phyloP scores from a whole-genome alignment of 2,888 invertebrate species.

The Brenthis daphne region DNA sequence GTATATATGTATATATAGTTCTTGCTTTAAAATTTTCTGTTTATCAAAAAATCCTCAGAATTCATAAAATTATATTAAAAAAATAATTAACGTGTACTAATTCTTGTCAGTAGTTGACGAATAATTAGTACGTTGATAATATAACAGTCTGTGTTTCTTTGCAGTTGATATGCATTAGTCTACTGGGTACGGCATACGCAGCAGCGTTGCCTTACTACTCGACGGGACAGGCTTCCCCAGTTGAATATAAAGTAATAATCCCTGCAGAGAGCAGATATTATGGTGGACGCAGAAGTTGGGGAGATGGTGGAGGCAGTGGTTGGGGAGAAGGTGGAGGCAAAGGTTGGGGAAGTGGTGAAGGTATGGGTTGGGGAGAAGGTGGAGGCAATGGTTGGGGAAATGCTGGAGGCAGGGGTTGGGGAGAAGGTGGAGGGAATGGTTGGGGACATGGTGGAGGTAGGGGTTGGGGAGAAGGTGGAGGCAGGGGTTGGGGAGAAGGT shows the following conservation, averaged over 20 bases:
- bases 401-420: slow-evolving; percentile 25
- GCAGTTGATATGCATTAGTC: slow-evolving; percentile 52
- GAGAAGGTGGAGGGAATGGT: slow-evolving; percentile 19
- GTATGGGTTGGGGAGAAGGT: slow-evolving; percentile 30
- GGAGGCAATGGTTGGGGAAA: slow-evolving; percentile 28
- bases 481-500: too few species aligned
- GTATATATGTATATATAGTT: too few species aligned
- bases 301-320: slow-evolving; percentile 10
- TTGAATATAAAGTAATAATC: slow-evolving; percentile 15
- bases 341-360: slow-evolving; percentile 14
- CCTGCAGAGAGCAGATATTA: slow-evolving; percentile 14
- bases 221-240: not conserved
- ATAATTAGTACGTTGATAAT: not conserved
- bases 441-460: slow-evolving; percentile 14
- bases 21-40: too few species aligned
- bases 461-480: too few species aligned
- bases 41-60: too few species aligned
- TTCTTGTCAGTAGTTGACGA: too few species aligned
- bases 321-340: slow-evolving; percentile 24
- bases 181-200: slow-evolving; percentile 56
- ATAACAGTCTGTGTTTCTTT: slow-evolving; percentile 33
- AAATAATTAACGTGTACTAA: too few species aligned
- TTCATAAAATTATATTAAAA: too few species aligned
- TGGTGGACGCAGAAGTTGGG: not conserved
- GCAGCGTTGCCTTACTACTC: slow-evolving; percentile 49